Evolutionary conservation across 2,888 invertebrate species (phyloP).

Genomic region (Andrena fulva): DNA sequence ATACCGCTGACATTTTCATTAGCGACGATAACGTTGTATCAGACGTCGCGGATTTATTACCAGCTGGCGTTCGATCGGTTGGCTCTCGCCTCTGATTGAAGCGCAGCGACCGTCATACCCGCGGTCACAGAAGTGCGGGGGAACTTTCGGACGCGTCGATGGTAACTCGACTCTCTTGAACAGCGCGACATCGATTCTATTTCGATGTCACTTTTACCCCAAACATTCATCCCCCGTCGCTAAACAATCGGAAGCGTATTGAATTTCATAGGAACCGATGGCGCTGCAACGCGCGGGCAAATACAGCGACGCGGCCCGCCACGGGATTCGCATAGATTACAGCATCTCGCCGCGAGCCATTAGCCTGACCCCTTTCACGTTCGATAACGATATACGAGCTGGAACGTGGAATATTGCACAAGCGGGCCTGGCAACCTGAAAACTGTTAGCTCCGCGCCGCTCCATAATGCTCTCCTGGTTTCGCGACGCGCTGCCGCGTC

Average conservation of each 20-base stretch:
- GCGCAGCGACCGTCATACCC: background rate
- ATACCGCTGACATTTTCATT: conserved; percentile 13
- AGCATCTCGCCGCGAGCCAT: conserved; percentile 77
- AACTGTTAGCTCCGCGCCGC: conserved; percentile 47
- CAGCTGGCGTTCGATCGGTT: background rate
- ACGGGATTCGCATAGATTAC: conserved; percentile 75
- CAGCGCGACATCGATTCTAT: conserved; percentile 11
- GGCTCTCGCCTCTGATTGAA: background rate
- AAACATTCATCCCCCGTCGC: conserved; percentile 2
- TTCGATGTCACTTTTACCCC: background rate
- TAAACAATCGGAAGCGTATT: conserved; percentile 16
- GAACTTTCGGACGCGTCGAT: background rate
- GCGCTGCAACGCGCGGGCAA: conserved; percentile 17
- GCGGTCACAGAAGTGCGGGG: background rate
- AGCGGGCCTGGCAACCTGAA: conserved; percentile 41
- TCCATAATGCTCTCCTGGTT: conserved; percentile 30
- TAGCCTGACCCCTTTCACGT: conserved; percentile 72
- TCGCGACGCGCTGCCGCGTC: background rate
- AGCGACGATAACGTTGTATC: conserved; percentile 9
- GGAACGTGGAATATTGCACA: conserved; percentile 50
- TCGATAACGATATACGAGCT: conserved; percentile 65
- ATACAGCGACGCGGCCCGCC: conserved; percentile 42
- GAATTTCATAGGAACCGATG: conserved; percentile 32
- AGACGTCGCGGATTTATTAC: background rate
- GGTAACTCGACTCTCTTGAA: background rate